Evolutionary conservation across 2,113 vertebrate genomes (phyloP).

Genomic region (Perca schrenkii): DNA sequence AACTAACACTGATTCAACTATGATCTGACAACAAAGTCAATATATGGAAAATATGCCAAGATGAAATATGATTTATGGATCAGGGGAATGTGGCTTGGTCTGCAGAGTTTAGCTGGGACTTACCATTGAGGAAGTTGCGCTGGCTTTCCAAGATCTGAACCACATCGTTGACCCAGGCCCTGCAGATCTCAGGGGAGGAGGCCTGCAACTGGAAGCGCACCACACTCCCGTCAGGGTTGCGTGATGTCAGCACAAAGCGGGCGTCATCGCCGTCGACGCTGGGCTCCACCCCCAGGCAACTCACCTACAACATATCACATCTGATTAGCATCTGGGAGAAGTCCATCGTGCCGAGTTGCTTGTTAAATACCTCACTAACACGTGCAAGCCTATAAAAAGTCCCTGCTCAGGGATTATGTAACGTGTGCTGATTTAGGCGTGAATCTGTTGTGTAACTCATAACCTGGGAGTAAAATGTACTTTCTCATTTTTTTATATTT

Average conservation of each 20-base stretch:
- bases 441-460: conserved; percentile 40
- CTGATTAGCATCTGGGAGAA: conserved; percentile 57
- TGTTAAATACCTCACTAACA: conserved; percentile 57
- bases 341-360: conserved; percentile 34
- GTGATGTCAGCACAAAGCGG: conserved; percentile 90
- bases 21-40: conserved; percentile 1
- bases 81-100: neutral
- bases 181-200: conserved; percentile 82
- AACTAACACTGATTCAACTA: neutral
- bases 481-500: conserved; percentile 2
- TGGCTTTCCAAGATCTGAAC: conserved; percentile 92
- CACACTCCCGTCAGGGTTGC: conserved; percentile 87
- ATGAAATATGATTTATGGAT: conserved; percentile 6
- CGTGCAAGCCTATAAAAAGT: conserved; percentile 17
- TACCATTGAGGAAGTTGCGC: conserved; percentile 94
- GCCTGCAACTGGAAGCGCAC: conserved; percentile 88
- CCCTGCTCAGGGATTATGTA: conserved; percentile 53
- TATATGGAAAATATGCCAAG: conserved; percentile 2
- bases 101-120: conserved; percentile 3
- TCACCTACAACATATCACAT: conserved; percentile 86
- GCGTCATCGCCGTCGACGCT: conserved; percentile 86
- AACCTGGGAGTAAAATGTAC: neutral
- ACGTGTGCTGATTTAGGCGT: conserved; percentile 11
- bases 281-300: conserved; percentile 91
- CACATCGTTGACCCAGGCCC: conserved; percentile 89